phyloP scores from a whole-genome alignment of 2,113 vertebrate genomes.

The Camelus dromedarius region DNA sequence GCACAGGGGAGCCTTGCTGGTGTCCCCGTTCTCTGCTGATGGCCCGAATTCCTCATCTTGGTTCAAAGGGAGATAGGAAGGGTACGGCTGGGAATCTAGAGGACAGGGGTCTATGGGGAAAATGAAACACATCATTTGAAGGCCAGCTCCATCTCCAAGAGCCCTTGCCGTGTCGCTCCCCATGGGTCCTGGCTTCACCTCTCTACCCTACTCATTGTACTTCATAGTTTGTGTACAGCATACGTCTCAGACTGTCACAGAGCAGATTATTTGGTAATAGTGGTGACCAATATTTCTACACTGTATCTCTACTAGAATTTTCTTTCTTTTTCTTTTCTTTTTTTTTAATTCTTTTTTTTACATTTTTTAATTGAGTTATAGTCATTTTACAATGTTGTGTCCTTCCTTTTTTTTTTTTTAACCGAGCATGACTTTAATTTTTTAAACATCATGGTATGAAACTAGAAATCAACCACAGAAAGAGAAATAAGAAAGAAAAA shows the following conservation, averaged over 20 bases:
- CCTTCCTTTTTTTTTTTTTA: no score
- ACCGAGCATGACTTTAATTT: no score
- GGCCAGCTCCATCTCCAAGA: background rate
- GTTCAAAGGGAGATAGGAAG: background rate
- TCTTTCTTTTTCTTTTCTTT: no score
- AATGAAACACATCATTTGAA: background rate
- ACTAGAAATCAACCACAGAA: no score
- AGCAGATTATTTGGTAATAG: background rate
- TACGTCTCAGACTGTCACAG: background rate
- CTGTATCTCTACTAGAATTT: background rate
- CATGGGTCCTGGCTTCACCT: background rate
- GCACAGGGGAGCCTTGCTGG: background rate
- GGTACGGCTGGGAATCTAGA: background rate
- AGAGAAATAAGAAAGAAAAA: no score
- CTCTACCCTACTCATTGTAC: background rate
- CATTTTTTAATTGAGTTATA: no score
- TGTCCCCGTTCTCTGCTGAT: background rate
- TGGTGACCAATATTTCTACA: constrained; percentile 11
- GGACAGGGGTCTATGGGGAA: background rate
- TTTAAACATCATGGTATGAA: no score
- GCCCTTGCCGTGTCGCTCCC: background rate
- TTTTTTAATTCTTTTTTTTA: no score
- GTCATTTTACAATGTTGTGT: no score
- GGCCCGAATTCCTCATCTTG: background rate
- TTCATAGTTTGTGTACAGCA: constrained; percentile 33